Evolutionary conservation across 2,113 vertebrate genomes (phyloP), one percentile per base, ranked within the genome.

Genomic region (Oplegnathus fasciatus): DNA sequence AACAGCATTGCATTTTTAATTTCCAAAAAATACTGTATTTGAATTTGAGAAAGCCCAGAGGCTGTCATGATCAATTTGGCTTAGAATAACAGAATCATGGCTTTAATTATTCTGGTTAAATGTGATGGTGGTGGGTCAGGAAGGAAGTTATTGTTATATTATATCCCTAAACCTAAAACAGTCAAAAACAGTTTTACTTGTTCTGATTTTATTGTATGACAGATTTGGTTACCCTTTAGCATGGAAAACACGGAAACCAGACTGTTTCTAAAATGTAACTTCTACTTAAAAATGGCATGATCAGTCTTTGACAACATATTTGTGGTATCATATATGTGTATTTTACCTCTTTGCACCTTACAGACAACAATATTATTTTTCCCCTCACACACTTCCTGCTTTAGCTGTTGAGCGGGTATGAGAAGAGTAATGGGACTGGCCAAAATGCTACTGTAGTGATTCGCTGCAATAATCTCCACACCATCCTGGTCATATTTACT

Each of bases 101-200:
- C 30, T 83, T 17, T 57, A 48, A 70, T 48, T 80, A 55, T 52
- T 66, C 42, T 32, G n/a, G 9, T 73, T 52, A n/a, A 73, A 79
- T 57, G 42, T 60, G 17, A 73, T 52, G 17, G 11, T 37, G 10
- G 37, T 34, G 1, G 82, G 37, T 83, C 20, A 34, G 44, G 57
- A 67, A 34, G 32, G 1, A 55, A 44, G 9, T 28, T 20, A 17
- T 52, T n/a, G n/a, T n/a, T 34, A 34, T 20, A 54, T 37, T 40
- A 24, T 13, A 54, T 37, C 26, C 6, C 22, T 13, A 68, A 57
- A 67, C 18, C 17, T 60, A 17, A 37, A 65, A 17, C 20, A 52
- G 42, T 44, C 7, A 81, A 52, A 20, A 61, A 6, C 9, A 6
- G 44, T 61, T 28, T 48, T 9, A 50, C 5, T 13, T 76, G 4